phyloP scores from a whole-genome alignment of 2,797 vertebrate genomes.

The Sternarchorhynchus goeldii region DNA sequence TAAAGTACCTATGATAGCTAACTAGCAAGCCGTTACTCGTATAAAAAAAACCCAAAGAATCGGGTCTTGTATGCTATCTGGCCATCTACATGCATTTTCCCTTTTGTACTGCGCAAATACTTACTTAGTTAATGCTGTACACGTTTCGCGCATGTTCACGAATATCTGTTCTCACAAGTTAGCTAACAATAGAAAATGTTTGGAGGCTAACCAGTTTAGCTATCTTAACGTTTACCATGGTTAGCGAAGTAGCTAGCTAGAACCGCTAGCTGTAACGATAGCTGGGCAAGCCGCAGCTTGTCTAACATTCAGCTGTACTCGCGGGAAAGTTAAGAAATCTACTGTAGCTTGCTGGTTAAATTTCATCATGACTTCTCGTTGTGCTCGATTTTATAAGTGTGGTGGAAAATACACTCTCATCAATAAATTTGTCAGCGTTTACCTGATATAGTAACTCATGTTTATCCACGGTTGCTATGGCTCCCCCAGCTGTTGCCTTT shows the following conservation, averaged over 20 bases:
- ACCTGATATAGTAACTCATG: slow-evolving; percentile 86
- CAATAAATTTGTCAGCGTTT: slow-evolving; percentile 50
- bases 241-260: slow-evolving; percentile 6
- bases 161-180: too few relatives aligned
- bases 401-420: neutral
- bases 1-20: too few relatives aligned
- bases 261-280: slow-evolving; percentile 13
- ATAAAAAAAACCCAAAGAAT: too few relatives aligned
- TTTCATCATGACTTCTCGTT: neutral
- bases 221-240: neutral
- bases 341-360: slow-evolving; percentile 25
- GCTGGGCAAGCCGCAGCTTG: slow-evolving; percentile 27
- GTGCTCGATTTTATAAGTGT: neutral
- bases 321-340: slow-evolving; percentile 63
- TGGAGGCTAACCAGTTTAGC: too few relatives aligned
- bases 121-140: too few relatives aligned
- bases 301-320: slow-evolving; percentile 45
- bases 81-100: too few relatives aligned
- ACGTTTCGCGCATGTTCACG: too few relatives aligned
- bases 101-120: too few relatives aligned
- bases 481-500: slow-evolving; percentile 55
- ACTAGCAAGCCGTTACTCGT: too few relatives aligned
- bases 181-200: too few relatives aligned
- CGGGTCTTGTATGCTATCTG: too few relatives aligned
- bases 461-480: slow-evolving; percentile 82